phyloP scores from a whole-genome alignment of 2,113 vertebrate genomes.

The Phalacrocorax aristotelis region DNA sequence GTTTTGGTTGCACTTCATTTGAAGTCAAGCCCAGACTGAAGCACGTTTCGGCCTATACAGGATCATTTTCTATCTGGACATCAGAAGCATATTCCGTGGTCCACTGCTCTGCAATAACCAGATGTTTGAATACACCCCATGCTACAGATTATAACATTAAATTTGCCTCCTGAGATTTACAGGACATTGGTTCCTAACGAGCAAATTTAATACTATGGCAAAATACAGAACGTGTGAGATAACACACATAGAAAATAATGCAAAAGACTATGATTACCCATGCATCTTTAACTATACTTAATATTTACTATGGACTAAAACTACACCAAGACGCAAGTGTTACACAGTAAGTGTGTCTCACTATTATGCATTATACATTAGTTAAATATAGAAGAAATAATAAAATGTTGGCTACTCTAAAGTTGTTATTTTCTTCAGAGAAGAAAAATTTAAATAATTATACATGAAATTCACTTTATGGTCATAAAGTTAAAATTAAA shows the following conservation, averaged over 20 bases:
- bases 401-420: background rate
- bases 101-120: slow-evolving; percentile 54
- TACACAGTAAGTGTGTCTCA: background rate
- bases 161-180: slow-evolving; percentile 49
- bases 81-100: slow-evolving; percentile 55
- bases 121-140: slow-evolving; percentile 54
- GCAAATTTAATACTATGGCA: slow-evolving; percentile 53
- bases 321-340: background rate
- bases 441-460: background rate
- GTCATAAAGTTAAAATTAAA: background rate
- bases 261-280: background rate
- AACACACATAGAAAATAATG: slow-evolving; percentile 9
- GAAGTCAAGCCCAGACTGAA: background rate
- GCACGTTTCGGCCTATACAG: background rate
- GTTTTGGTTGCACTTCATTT: slow-evolving; percentile 38
- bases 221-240: slow-evolving; percentile 36
- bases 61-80: slow-evolving; percentile 39
- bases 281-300: background rate
- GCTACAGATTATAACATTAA: slow-evolving; percentile 3
- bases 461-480: background rate
- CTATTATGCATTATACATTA: background rate
- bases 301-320: background rate
- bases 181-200: slow-evolving; percentile 65
- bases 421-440: background rate
- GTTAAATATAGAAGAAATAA: background rate